Evolutionary conservation across 1,140 invertebrate genomes (phyloP).

Genomic region (Drosophila asahinai): DNA sequence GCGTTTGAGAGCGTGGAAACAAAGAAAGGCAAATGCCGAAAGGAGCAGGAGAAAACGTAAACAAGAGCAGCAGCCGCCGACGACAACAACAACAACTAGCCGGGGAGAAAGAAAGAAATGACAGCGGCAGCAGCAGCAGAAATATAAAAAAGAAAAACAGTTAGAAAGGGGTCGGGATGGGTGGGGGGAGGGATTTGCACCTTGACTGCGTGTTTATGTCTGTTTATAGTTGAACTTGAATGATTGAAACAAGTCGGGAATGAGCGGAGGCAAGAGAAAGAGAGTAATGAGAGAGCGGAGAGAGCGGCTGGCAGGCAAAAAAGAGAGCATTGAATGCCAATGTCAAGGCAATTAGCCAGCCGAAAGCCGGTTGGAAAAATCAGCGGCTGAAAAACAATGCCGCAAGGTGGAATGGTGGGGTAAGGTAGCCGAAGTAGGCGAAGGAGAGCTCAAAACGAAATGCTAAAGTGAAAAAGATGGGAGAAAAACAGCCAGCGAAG

Average conservation of each 20-base stretch:
- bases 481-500: conserved; percentile 60
- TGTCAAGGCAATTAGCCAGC: conserved; percentile 81
- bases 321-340: conserved; percentile 68
- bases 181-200: conserved; percentile 21
- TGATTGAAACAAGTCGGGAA: conserved; percentile 56
- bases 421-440: neutral
- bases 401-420: conserved; percentile 50
- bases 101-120: conserved; percentile 16
- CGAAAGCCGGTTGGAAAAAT: conserved; percentile 82
- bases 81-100: conserved; percentile 12
- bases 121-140: conserved; percentile 1
- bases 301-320: neutral
- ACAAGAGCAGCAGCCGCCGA: conserved; percentile 26
- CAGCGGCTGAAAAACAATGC: conserved; percentile 72
- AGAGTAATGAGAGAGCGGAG: neutral
- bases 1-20: conserved; percentile 37
- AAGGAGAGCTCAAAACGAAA: conserved; percentile 43
- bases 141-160: conserved; percentile 24
- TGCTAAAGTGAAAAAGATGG: conserved; percentile 45
- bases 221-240: conserved; percentile 65
- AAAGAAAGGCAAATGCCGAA: conserved; percentile 40
- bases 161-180: conserved; percentile 14
- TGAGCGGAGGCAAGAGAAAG: conserved; percentile 23
- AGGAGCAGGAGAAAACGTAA: conserved; percentile 30
- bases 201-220: conserved; percentile 52